phyloP scores from a whole-genome alignment of 1,140 invertebrate species.

The Ceratosolen fusciceps region DNA sequence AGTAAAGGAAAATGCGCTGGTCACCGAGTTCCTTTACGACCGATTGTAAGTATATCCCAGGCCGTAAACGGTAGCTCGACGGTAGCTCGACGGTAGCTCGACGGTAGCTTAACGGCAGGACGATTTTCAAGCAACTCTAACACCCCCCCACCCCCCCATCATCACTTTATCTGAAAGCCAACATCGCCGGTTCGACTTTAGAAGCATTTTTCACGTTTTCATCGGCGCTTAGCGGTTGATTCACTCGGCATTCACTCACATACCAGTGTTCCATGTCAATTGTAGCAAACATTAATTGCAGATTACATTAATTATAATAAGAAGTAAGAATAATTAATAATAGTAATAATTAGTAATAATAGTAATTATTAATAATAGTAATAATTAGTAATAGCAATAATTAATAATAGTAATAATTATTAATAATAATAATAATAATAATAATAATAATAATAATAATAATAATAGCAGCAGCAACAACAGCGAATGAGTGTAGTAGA shows the following conservation, averaged over 20 bases:
- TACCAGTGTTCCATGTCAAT: slow-evolving; percentile 7
- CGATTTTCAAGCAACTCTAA: no score
- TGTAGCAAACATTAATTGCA: slow-evolving; percentile 7
- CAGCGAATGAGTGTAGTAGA: background rate
- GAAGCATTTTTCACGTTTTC: background rate
- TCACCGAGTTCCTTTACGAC: background rate
- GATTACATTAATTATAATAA: background rate
- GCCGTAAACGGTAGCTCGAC: background rate
- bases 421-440: no score
- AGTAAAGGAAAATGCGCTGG: slow-evolving; percentile 31
- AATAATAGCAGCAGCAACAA: no score
- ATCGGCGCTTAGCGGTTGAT: slow-evolving; percentile 57
- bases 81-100: background rate
- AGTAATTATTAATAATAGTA: no score
- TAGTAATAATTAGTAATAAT: no score
- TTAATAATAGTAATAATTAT: no score
- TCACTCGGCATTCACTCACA: slow-evolving; percentile 65
- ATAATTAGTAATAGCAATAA: no score
- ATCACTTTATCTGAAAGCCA: background rate
- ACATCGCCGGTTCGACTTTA: background rate
- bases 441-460: no score
- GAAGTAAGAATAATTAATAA: no score
- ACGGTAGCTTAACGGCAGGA: background rate
- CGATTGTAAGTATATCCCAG: background rate
- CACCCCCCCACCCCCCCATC: no score